A percentile compares a stretch with the other conserved stretches of the same genome.
Evolutionary conservation across 30 jellyfish, hydroid and myxozoan genomes (phyloP).

Genomic region (Aurelia sp.): DNA sequence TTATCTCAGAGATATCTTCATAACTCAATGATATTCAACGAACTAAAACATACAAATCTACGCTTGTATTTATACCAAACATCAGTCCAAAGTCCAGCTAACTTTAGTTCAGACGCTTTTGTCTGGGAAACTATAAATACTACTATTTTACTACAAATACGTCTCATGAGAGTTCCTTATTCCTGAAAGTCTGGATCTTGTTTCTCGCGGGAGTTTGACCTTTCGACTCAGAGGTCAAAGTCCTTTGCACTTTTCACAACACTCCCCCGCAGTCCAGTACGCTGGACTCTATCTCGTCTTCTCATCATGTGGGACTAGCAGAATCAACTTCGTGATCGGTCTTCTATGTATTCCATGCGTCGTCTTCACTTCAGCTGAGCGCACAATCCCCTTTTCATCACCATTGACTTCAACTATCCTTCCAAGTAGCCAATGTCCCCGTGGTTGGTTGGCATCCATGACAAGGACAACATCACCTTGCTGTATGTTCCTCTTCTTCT

Average conservation of each 20-base stretch:
- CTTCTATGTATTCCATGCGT: constrained; percentile 9
- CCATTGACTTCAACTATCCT: constrained; percentile 26
- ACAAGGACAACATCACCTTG: constrained; percentile 25
- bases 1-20: too few relatives aligned
- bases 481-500: constrained; percentile 34
- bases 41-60: too few relatives aligned
- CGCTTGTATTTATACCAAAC: too few relatives aligned
- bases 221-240: too few relatives aligned
- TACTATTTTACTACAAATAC: too few relatives aligned
- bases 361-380: constrained; percentile 29
- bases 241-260: background rate
- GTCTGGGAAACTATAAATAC: too few relatives aligned
- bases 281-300: constrained; percentile 49
- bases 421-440: constrained; percentile 39
- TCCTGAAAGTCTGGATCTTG: too few relatives aligned
- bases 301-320: constrained; percentile 39
- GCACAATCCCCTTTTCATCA: constrained; percentile 38
- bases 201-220: too few relatives aligned
- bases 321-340: constrained; percentile 32
- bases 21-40: too few relatives aligned
- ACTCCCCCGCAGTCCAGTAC: constrained; percentile 54
- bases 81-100: too few relatives aligned
- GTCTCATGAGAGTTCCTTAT: too few relatives aligned
- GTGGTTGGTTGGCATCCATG: constrained; percentile 42
- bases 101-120: too few relatives aligned